A percentile compares a stretch with the other conserved stretches of the same genome.
Evolutionary conservation across 2,113 vertebrate species (phyloP).

Genomic region (Sprattus sprattus): DNA sequence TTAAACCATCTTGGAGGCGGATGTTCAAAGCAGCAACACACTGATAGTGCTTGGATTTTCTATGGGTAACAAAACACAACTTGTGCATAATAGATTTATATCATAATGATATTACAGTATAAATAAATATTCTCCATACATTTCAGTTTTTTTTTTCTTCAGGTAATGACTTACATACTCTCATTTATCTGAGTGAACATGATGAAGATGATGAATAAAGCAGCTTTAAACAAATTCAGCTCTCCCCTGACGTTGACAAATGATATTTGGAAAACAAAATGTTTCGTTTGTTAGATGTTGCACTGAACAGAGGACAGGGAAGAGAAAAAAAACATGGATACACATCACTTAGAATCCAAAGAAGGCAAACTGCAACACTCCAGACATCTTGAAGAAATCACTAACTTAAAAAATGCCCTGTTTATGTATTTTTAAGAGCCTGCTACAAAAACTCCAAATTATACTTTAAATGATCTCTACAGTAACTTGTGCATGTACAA

Average conservation of each 20-base stretch:
- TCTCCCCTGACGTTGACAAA: conserved; percentile 72
- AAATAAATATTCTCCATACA: neutral
- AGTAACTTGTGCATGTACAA: conserved; percentile 43
- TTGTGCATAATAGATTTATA: neutral
- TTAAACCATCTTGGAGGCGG: neutral
- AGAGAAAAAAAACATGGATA: conserved; percentile 59
- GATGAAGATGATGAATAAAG: neutral
- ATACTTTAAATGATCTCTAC: conserved; percentile 56
- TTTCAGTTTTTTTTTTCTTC: neutral
- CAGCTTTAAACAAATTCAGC: conserved; percentile 32
- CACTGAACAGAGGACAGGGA: conserved; percentile 53
- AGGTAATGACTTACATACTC: neutral
- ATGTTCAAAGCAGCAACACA: neutral
- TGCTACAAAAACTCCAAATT: conserved; percentile 61
- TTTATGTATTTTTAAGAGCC: conserved; percentile 68
- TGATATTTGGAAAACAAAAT: conserved; percentile 72
- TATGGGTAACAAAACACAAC: neutral
- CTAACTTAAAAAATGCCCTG: conserved; percentile 60
- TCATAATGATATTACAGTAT: neutral
- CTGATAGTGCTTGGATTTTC: neutral
- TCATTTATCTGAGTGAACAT: neutral
- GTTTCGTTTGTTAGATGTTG: conserved; percentile 66
- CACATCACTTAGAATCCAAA: conserved; percentile 57
- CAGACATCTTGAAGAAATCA: conserved; percentile 75
- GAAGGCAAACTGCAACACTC: conserved; percentile 46